Evolutionary conservation across 2,113 vertebrate species (phyloP).

Genomic region (Abramis brama): DNA sequence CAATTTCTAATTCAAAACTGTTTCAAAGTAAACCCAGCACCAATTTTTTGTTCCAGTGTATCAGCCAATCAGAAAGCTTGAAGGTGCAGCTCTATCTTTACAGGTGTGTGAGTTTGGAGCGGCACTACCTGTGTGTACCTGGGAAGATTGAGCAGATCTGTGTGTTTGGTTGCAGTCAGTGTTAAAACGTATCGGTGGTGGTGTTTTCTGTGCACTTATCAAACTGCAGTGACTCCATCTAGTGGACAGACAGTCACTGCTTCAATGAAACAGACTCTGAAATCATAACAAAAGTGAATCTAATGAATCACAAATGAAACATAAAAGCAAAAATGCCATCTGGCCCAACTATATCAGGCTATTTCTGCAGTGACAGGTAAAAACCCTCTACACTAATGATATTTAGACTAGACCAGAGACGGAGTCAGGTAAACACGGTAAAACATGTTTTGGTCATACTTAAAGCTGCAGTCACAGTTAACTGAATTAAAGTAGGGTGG

Average conservation of each 20-base stretch:
- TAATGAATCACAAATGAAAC: not conserved
- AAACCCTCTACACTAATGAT: not conserved
- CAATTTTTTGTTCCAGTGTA: not conserved
- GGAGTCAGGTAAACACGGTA: not conserved
- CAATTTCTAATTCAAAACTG: not conserved
- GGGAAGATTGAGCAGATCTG: too few relatives aligned
- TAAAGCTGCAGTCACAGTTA: too few relatives aligned
- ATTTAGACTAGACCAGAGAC: not conserved
- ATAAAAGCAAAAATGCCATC: not conserved
- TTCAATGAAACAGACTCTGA: not conserved
- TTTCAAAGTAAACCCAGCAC: not conserved
- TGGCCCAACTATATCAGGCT: not conserved
- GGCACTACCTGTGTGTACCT: too few relatives aligned
- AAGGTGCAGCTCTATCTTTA: too few relatives aligned
- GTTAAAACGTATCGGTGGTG: too few relatives aligned
- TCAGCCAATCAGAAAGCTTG: too few relatives aligned
- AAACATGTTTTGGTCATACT: not conserved
- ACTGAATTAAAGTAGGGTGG: too few relatives aligned
- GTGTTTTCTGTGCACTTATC: not conserved
- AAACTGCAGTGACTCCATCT: constrained; percentile 61
- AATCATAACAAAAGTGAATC: not conserved
- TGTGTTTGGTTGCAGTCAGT: too few relatives aligned
- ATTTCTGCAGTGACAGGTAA: not conserved
- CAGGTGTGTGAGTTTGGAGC: too few relatives aligned
- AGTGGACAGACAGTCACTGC: constrained; percentile 56